Evolutionary conservation across 2,113 vertebrate species (phyloP), one percentile per base, ranked within the genome.

Genomic region (Corythoichthys haematopterus): DNA sequence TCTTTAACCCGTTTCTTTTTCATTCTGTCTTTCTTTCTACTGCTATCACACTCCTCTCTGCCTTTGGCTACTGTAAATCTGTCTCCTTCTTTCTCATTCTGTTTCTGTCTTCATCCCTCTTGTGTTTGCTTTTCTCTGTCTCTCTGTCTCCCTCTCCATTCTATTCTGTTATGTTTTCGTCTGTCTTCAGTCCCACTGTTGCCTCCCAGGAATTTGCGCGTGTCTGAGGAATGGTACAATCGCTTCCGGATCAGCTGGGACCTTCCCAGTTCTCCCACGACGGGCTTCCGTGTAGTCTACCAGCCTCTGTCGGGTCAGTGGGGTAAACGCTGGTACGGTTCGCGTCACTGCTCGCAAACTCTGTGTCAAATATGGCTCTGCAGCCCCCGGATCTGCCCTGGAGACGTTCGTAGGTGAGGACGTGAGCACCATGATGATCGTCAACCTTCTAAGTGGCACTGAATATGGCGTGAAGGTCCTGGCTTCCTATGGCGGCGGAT

Each of bases 171-270:
- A 37, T 40, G 3, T 58, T 10, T 50, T 14, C 64, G n/a, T 11
- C 55, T 57, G 15, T 65, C 37, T 57, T 56, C 80, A 99, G 97
- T 95, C 78, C 92, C 96, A 12, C 85, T 93, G 1, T 93, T 91
- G 37, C 93, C 94, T 38, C 97, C 97, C 0, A 90, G 76, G 68
- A 95, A 95, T 66, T 84, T 99, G 0, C 91, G 92, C 0, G 93
- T 98, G 2, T 97, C 96, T 0, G 97, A 99, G 50, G 94, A 98
- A 71, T 99, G 97, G 97, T 99, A 98, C 84, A 98, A 97, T 75
- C 92, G 94, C 20, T 89, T 99, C 68, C 92, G 97, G 2, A 95
- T 99, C 84, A 94, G 93, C 14, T 99, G 97, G 97, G 94, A 97
- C 20, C 84, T 91, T 0, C 95, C 97, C 0, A 86, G 94, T 0